Conservation (phyloP, 2,797 vertebrate species). For the Sebastes hubbsi region DNA sequence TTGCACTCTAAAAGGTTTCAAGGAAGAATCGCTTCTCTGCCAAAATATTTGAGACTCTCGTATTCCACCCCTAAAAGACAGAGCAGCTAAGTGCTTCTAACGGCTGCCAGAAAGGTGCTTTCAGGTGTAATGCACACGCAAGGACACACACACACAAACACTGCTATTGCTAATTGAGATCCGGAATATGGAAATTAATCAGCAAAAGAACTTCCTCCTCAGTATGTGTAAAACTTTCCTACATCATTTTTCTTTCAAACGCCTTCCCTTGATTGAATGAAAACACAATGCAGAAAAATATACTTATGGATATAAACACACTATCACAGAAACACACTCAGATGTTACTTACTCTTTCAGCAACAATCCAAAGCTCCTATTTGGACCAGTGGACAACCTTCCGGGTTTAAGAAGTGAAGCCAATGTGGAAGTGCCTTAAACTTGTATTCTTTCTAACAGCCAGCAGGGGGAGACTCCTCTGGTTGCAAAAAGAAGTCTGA, state of each 20-base stretch:
- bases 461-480: too few species aligned
- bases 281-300: background rate
- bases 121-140: background rate
- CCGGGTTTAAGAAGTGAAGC: too few species aligned
- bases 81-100: background rate
- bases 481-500: too few species aligned
- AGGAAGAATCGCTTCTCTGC: background rate
- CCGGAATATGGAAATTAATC: background rate
- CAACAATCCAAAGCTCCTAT: background rate
- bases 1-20: background rate
- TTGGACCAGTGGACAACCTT: too few species aligned
- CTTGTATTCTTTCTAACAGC: too few species aligned
- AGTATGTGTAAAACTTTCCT: background rate
- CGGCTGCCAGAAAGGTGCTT: background rate
- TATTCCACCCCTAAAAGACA: background rate
- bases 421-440: too few species aligned
- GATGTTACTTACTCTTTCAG: too few species aligned
- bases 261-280: background rate
- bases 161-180: background rate
- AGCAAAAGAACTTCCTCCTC: background rate
- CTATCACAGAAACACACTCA: background rate
- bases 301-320: background rate
- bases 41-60: background rate
- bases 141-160: background rate
- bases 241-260: background rate